Evolutionary conservation across 2,888 invertebrate genomes (phyloP).

Genomic region (Sympetrum striolatum): DNA sequence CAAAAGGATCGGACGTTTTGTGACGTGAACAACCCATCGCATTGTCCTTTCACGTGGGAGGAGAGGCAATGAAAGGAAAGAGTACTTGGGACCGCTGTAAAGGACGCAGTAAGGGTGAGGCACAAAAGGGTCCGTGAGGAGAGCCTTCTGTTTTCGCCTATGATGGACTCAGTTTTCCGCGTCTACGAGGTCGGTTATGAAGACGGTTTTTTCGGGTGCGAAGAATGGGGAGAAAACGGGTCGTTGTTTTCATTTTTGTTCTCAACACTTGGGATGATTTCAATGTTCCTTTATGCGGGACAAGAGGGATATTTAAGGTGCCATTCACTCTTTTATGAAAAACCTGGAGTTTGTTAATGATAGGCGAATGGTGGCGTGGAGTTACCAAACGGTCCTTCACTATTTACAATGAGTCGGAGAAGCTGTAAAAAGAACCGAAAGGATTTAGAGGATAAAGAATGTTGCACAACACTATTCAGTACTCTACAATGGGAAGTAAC

Average conservation of each 20-base stretch:
- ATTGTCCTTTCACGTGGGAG: constrained; percentile 13
- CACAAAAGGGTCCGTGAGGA: not conserved
- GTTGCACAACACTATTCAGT: not conserved
- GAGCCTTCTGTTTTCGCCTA: not conserved
- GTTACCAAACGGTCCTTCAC: not conserved
- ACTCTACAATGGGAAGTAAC: not conserved
- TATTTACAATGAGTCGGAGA: not conserved
- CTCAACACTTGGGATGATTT: not conserved
- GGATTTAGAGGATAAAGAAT: not conserved
- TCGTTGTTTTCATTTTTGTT: not conserved
- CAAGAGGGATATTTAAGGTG: not conserved
- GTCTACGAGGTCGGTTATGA: not conserved
- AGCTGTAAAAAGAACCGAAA: not conserved
- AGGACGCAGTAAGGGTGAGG: not conserved
- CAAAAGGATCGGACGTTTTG: constrained; percentile 26
- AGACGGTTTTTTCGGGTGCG: not conserved
- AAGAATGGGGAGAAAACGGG: not conserved
- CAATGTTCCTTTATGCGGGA: not conserved
- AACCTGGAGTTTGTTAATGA: not conserved
- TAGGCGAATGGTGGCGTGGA: not conserved
- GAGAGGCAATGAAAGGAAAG: not conserved
- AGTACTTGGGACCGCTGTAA: not conserved
- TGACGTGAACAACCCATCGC: constrained; percentile 38
- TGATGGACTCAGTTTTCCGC: not conserved
- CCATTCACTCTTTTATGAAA: not conserved